phyloP scores from a whole-genome alignment of 2,113 vertebrate species.

The pig (Sus scrofa) region DNA sequence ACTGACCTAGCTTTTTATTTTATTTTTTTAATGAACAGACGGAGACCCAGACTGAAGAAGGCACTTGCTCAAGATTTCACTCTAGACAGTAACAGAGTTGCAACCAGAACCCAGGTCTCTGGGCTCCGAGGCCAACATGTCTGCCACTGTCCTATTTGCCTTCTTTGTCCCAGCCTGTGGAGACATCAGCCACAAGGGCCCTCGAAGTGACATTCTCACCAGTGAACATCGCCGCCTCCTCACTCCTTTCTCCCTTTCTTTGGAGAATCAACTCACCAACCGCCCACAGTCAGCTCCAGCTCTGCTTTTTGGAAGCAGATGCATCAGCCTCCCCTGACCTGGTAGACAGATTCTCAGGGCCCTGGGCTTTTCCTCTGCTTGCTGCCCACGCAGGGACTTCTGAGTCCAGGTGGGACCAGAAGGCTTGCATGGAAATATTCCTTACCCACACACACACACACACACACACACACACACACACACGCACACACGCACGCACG shows the following conservation, averaged over 20 bases:
- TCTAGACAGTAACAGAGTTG: neutral
- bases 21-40: neutral
- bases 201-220: neutral
- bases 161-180: neutral
- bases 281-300: neutral
- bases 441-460: rapidly evolving
- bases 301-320: neutral
- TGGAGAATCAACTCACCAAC: neutral
- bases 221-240: neutral
- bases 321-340: neutral
- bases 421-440: neutral
- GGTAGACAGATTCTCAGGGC: neutral
- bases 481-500: no score
- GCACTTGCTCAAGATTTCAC: neutral
- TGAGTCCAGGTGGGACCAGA: neutral
- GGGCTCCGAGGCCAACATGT: no score
- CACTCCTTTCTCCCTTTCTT: neutral
- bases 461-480: neutral
- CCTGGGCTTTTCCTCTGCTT: neutral
- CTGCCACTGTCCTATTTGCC: neutral
- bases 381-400: neutral
- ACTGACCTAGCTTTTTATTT: no score
- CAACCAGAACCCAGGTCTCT: neutral
- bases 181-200: neutral
- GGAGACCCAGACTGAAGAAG: neutral